Evolutionary conservation across 2,797 vertebrate species (phyloP).

Genomic region (Spinibarbus caldwelli): DNA sequence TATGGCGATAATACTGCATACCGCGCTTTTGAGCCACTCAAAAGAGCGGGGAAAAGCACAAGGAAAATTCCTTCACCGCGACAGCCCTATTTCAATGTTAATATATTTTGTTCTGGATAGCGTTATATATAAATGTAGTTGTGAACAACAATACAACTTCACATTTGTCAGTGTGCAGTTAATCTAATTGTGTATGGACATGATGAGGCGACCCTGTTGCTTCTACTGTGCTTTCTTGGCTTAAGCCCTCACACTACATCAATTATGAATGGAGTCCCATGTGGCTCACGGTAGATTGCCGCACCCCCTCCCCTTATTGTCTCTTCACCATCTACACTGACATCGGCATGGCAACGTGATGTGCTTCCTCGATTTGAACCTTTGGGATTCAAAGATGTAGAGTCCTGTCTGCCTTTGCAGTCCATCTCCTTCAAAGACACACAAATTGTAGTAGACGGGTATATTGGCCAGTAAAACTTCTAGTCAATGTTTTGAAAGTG

Average conservation of each 20-base stretch:
- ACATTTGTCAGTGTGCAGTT: not conserved
- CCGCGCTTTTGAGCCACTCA: too few relatives aligned
- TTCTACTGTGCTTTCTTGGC: constrained; percentile 31
- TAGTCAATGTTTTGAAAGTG: not conserved
- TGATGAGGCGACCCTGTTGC: constrained; percentile 28
- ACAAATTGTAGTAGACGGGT: not conserved
- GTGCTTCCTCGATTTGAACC: constrained; percentile 44
- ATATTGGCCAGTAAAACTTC: not conserved
- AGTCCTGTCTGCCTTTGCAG: not conserved
- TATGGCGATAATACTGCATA: too few relatives aligned
- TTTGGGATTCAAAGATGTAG: constrained; percentile 44
- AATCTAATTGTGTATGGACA: constrained; percentile 27
- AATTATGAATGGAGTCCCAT: constrained; percentile 74
- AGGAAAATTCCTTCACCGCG: too few relatives aligned
- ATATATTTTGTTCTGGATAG: not conserved
- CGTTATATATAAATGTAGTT: not conserved
- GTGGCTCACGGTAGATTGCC: constrained; percentile 61
- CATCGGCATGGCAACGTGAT: constrained; percentile 57
- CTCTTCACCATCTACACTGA: constrained; percentile 34
- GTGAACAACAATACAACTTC: not conserved
- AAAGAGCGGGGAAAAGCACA: too few relatives aligned
- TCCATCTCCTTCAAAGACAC: not conserved
- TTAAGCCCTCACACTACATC: constrained; percentile 57
- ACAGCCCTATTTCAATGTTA: too few relatives aligned
- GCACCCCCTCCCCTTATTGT: constrained; percentile 41